Evolutionary conservation across 2,888 invertebrate species (phyloP).

Genomic region (Caenorhabditis sp.): DNA sequence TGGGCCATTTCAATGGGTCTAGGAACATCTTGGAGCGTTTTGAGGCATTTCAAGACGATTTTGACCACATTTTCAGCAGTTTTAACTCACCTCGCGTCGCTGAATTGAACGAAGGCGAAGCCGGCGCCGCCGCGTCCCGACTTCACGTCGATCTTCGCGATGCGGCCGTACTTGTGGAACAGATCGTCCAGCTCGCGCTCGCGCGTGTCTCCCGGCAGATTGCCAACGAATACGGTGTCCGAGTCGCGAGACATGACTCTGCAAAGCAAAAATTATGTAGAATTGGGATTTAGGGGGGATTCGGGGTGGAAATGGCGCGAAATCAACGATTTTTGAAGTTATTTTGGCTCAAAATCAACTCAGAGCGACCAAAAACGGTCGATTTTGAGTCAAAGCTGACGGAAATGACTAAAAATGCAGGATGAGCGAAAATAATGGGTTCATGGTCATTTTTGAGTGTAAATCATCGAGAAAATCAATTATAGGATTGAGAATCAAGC

Average conservation of each 20-base stretch:
- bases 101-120: slow-evolving; percentile 99
- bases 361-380: too few relatives aligned
- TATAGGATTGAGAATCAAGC: too few relatives aligned
- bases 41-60: too few relatives aligned
- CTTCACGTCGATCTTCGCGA: background rate
- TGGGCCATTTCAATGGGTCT: background rate
- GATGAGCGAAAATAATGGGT: too few relatives aligned
- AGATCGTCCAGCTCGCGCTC: slow-evolving; percentile 97
- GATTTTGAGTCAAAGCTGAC: too few relatives aligned
- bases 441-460: too few relatives aligned
- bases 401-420: too few relatives aligned
- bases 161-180: slow-evolving; percentile 70
- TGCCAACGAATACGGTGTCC: slow-evolving; percentile 90
- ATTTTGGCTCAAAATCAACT: too few relatives aligned
- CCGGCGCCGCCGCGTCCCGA: slow-evolving; percentile 96
- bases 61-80: background rate
- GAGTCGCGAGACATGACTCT: slow-evolving; percentile 41
- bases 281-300: background rate
- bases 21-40: background rate
- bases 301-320: background rate
- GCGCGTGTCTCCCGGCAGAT: slow-evolving; percentile 97
- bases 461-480: too few relatives aligned
- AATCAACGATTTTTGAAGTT: too few relatives aligned
- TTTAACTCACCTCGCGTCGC: slow-evolving; percentile 91
- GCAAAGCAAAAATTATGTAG: too few relatives aligned